Evolutionary conservation across 2,113 vertebrate species (phyloP), one percentile per base, ranked within the genome.

Genomic region (Lamprotornis superbus): DNA sequence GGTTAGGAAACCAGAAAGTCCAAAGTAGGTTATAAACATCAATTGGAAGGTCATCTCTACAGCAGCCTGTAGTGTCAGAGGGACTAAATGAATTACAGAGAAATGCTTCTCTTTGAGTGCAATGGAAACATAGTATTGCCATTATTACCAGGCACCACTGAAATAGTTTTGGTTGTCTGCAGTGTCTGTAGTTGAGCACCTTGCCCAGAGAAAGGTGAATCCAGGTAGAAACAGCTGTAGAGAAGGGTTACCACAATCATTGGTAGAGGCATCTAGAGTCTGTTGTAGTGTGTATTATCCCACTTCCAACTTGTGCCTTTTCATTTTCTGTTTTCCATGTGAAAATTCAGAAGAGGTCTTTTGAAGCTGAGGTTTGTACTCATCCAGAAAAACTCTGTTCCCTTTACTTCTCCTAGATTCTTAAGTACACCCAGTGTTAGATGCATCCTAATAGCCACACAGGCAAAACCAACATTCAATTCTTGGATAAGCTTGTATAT

Each of bases 321-420:
- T 47, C 2, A 30, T 56, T 81, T 87, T 56, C 40, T 82, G 4
- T 15, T 65, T 84, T 80, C 30, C 65, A 2, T 35, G 11, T 33
- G 50, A 56, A 87, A 84, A 68, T 6, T 21, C 33, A 4, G 6
- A 35, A 57, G 55, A 59, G 1, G 12, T 46, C 35, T 64, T 55
- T 47, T 25, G 46, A 18, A 69, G 23, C 15, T 87, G 50, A 60
- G 10, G 11, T 77, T 61, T 87, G 46, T 44, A 57, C 12, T n/a
- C 0, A 1, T 49, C 16, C 16, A 61, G 64, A 42, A 84, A 57
- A 77, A 27, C 5, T 49, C 37, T 0, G 0, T 53, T 49, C 12
- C 40, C 12, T 77, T 68, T 46, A 46, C 10, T 59, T 64, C 7
- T 53, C 21, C 16, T 44, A 12, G 14, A 57, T 44, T 44, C 37